phyloP scores from a whole-genome alignment of 1,140 invertebrate species.

The Uloborus diversus region DNA sequence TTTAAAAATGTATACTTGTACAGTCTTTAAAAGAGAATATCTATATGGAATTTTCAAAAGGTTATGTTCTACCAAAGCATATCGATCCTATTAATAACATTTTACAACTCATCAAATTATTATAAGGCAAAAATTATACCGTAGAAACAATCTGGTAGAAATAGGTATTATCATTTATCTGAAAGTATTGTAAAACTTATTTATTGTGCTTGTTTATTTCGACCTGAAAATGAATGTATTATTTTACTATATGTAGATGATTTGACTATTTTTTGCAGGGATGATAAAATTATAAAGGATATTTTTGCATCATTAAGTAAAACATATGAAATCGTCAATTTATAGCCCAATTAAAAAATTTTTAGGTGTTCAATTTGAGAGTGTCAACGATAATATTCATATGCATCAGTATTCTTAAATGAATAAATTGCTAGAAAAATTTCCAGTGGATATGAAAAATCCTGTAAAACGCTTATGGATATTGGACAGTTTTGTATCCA shows the following conservation, averaged over 20 bases:
- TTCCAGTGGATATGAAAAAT: not conserved
- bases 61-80: no score
- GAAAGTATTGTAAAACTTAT: not conserved
- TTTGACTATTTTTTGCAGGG: not conserved
- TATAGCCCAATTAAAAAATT: no score
- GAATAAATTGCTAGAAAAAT: not conserved
- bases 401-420: not conserved
- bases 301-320: not conserved
- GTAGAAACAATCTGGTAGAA: not conserved
- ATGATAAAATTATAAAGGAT: not conserved
- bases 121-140: not conserved
- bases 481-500: not conserved
- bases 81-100: not conserved
- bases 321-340: not conserved
- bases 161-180: not conserved
- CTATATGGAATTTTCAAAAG: no score
- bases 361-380: no score
- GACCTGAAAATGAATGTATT: not conserved
- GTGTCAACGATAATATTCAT: no score
- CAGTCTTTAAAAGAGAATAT: no score
- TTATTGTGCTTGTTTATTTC: not conserved
- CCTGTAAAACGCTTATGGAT: not conserved
- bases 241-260: not conserved
- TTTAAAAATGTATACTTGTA: no score
- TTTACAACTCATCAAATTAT: not conserved